Percentiles rank a stretch among this genome's conserved stretches.
These are phyloP conservation scores for Eupeodes latifasciatus DNA, from an alignment of 2,888 invertebrate genomes.

Conservation along the genomic window DNA sequence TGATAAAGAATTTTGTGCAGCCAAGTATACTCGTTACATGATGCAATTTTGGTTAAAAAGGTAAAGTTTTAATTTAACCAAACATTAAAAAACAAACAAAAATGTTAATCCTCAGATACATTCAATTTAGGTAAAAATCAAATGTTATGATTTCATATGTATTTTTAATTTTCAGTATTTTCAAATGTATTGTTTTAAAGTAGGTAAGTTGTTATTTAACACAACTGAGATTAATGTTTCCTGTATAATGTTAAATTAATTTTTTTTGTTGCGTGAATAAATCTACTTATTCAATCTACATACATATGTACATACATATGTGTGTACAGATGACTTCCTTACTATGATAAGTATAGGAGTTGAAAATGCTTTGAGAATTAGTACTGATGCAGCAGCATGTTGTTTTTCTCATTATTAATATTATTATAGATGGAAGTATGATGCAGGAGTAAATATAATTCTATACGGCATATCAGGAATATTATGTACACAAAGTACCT, in stretches of 20 bases:
- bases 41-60: not conserved
- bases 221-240: slow-evolving; percentile 1
- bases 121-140: slow-evolving; percentile 7
- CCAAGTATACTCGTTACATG: not conserved
- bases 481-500: not conserved
- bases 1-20: not conserved
- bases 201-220: not conserved
- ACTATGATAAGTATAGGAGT: not conserved
- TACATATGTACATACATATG: not conserved
- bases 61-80: slow-evolving; percentile 13
- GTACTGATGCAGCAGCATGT: slow-evolving; percentile 34
- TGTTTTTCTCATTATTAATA: slow-evolving; percentile 45
- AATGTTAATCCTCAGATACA: slow-evolving; percentile 4
- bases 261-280: slow-evolving; percentile 5
- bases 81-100: not conserved
- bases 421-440: slow-evolving; percentile 7
- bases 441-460: not conserved
- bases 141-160: slow-evolving; percentile 36
- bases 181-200: too few relatives aligned
- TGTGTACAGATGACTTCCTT: not conserved
- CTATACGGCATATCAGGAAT: not conserved
- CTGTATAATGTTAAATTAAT: not conserved
- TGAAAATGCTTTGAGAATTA: not conserved
- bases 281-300: not conserved
- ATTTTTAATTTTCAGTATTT: not conserved